These are phyloP conservation scores for Peromyscus aztecus DNA, from an alignment of 2,797 vertebrate species.

Conservation along the genomic window DNA sequence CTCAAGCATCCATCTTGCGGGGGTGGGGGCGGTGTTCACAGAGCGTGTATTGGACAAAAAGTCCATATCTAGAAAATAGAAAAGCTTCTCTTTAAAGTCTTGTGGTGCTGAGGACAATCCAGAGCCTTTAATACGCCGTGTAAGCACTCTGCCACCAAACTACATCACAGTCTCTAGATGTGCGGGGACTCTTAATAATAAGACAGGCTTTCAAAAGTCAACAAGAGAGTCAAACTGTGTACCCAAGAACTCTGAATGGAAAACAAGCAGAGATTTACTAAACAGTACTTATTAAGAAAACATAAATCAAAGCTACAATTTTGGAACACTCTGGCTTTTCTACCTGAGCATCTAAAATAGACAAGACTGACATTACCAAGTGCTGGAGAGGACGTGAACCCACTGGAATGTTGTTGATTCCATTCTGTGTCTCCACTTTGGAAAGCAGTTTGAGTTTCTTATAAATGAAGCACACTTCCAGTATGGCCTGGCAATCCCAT, in stretches of 20 bases:
- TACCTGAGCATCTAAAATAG: not conserved
- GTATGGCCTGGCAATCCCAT: not conserved
- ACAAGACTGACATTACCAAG: not conserved
- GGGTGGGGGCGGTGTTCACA: not conserved
- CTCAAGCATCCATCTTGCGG: not conserved
- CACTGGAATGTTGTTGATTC: not conserved
- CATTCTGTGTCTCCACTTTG: not conserved
- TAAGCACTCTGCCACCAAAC: not conserved
- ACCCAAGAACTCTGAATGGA: not conserved
- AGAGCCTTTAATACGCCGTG: not conserved
- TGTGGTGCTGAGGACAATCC: not conserved
- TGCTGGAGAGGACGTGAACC: not conserved
- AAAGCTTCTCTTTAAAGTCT: not conserved
- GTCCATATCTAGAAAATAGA: not conserved
- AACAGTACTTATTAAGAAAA: constrained; percentile 35
- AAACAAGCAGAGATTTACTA: not conserved
- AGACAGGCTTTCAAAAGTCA: constrained; percentile 6
- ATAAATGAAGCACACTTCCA: constrained; percentile 25
- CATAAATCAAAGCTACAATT: not conserved
- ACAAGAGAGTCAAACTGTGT: constrained; percentile 18
- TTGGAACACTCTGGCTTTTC: not conserved
- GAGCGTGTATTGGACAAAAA: constrained; percentile 35
- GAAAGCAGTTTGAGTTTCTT: constrained; percentile 28
- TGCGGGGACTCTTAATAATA: not conserved
- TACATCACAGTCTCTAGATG: not conserved